These are phyloP conservation scores for Loripinus fragilis DNA, from an alignment of 2,888 invertebrate species.

Conservation along the genomic window DNA sequence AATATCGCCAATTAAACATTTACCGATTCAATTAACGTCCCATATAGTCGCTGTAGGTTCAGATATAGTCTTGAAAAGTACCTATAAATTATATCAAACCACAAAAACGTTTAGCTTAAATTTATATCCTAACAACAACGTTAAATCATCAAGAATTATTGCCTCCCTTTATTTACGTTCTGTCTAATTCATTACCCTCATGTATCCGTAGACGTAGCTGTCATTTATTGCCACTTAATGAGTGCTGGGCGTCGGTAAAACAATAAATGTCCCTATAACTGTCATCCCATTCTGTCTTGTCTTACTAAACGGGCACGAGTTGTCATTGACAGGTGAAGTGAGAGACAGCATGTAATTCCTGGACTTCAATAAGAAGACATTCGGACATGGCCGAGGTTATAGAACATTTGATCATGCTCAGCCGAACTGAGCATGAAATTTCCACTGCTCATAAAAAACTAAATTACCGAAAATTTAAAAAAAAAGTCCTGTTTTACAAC, in stretches of 20 bases:
- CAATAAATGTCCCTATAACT: constrained; percentile 46
- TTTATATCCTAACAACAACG: not conserved
- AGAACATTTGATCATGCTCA: no score
- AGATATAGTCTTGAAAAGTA: no score
- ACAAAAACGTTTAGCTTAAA: not conserved
- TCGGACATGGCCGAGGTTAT: not conserved
- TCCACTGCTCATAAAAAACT: no score
- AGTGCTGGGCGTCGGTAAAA: constrained; percentile 50
- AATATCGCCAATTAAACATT: no score
- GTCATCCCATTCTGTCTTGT: constrained; percentile 29
- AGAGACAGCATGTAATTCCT: not conserved
- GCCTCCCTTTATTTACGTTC: constrained; percentile 12
- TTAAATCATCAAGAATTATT: constrained; percentile 13
- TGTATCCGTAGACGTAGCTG: constrained; percentile 24
- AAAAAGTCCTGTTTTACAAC: no score
- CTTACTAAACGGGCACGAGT: constrained; percentile 8
- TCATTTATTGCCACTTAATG: constrained; percentile 54
- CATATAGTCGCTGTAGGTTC: no score
- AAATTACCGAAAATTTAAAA: no score
- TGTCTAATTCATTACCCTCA: constrained; percentile 18
- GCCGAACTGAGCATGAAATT: no score
- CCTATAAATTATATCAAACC: constrained; percentile 2
- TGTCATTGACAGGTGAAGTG: constrained; percentile 1
- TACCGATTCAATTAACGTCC: no score
- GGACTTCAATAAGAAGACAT: no score